phyloP scores from a whole-genome alignment of 2,797 vertebrate species.

The Phoeniculus purpureus region DNA sequence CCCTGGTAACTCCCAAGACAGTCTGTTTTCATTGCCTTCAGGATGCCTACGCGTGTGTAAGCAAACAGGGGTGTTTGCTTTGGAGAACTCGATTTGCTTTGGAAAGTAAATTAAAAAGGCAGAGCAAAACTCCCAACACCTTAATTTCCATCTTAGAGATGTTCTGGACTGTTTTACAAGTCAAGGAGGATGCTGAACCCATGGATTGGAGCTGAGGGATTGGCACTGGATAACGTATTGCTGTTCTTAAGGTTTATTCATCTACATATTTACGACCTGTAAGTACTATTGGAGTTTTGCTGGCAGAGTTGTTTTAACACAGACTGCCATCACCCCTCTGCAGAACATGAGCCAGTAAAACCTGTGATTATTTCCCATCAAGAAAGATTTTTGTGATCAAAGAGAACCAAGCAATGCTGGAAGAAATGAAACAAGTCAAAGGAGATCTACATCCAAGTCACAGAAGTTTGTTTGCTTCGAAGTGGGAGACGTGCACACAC shows the following conservation, averaged over 20 bases:
- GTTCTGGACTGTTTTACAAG: neutral
- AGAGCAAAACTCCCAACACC: neutral
- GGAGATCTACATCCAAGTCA: neutral
- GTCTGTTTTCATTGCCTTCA: neutral
- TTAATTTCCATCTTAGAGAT: neutral
- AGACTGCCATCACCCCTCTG: neutral
- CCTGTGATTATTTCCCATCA: neutral
- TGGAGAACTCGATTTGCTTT: neutral
- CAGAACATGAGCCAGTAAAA: neutral
- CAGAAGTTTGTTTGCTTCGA: neutral
- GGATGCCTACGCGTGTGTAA: neutral
- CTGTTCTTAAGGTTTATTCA: neutral
- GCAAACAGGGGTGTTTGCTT: neutral
- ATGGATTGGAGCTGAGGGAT: neutral
- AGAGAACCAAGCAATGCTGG: neutral
- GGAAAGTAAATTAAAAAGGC: neutral
- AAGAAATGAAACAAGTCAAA: neutral
- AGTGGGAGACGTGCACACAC: neutral
- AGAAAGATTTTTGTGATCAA: neutral
- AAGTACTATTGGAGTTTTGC: neutral
- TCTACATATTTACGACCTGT: neutral
- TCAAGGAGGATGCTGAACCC: neutral
- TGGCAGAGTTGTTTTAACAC: neutral
- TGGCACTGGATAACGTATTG: neutral
- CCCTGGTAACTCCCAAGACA: too few species aligned